phyloP scores from a whole-genome alignment of 2,797 vertebrate species.

The Chrosomus eos region DNA sequence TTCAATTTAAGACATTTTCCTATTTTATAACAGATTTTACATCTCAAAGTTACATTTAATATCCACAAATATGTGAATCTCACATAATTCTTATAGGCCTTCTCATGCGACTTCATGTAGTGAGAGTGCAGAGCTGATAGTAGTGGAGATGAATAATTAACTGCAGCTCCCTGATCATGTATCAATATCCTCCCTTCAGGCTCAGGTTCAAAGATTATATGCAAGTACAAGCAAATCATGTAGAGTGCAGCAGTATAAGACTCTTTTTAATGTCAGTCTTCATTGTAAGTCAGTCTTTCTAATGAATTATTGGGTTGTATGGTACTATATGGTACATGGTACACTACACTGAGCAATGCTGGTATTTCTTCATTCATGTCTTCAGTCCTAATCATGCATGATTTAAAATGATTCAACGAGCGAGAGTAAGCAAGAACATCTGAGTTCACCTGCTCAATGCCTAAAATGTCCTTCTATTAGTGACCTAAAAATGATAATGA shows the following conservation, averaged over 20 bases:
- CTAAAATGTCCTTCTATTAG: background rate
- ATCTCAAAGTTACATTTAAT: background rate
- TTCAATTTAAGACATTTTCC: background rate
- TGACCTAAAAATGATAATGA: background rate
- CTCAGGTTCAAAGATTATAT: constrained; percentile 20
- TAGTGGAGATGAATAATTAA: constrained; percentile 42
- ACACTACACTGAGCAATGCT: background rate
- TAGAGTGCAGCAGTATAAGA: background rate
- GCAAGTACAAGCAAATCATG: background rate
- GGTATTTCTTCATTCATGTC: background rate
- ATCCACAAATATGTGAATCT: background rate
- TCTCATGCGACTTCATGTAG: background rate
- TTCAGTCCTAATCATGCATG: background rate
- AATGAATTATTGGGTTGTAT: background rate
- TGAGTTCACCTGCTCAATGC: background rate
- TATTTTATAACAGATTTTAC: background rate
- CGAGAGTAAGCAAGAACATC: background rate
- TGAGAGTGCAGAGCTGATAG: constrained; percentile 26
- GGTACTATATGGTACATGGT: too few relatives aligned
- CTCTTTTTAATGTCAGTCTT: background rate
- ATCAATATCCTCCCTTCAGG: constrained; percentile 9
- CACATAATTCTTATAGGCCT: background rate
- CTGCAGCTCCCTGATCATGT: constrained; percentile 13
- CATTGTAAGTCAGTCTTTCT: background rate
- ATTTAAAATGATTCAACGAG: background rate